phyloP scores from a whole-genome alignment of 2,113 vertebrate species.

The Colistium nudipinnis region DNA sequence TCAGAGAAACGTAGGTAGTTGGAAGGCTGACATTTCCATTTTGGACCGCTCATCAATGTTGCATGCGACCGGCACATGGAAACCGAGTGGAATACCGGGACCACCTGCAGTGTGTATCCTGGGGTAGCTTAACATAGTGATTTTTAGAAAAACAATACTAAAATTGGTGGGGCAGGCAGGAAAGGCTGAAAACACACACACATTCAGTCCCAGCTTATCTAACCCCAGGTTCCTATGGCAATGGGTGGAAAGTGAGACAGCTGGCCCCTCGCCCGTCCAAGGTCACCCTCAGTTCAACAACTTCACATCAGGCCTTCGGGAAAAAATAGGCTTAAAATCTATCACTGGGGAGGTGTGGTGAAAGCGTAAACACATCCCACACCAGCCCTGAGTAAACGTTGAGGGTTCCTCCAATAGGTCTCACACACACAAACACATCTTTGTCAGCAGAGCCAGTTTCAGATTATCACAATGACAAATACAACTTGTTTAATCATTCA shows the following conservation, averaged over 20 bases:
- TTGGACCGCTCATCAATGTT: slow-evolving; percentile 59
- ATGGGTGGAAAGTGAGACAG: slow-evolving; percentile 40
- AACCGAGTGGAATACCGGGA: slow-evolving; percentile 1
- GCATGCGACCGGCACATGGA: slow-evolving; percentile 34
- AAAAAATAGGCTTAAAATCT: slow-evolving; percentile 2
- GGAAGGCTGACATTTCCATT: slow-evolving; percentile 75
- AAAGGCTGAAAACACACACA: background rate
- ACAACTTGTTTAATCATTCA: background rate
- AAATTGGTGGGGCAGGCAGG: background rate
- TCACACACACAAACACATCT: too few species aligned
- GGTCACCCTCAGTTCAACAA: slow-evolving; percentile 29
- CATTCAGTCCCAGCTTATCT: slow-evolving; percentile 19
- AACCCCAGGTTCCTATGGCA: slow-evolving; percentile 24
- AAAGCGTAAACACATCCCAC: slow-evolving; percentile 42
- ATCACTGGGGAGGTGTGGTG: slow-evolving; percentile 47
- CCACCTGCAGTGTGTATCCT: background rate
- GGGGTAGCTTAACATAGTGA: background rate
- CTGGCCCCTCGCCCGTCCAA: slow-evolving; percentile 16
- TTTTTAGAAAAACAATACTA: background rate
- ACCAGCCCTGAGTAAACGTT: slow-evolving; percentile 55
- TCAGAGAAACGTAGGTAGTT: slow-evolving; percentile 54
- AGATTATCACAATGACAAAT: slow-evolving; percentile 1
- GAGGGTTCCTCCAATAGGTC: slow-evolving; percentile 32
- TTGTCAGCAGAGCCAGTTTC: background rate
- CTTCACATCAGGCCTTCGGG: background rate